Percentiles rank a stretch among this genome's conserved stretches.
These are phyloP conservation scores for Enteromius anoplus DNA, from an alignment of 2,797 vertebrate genomes.

Conservation along the genomic window DNA sequence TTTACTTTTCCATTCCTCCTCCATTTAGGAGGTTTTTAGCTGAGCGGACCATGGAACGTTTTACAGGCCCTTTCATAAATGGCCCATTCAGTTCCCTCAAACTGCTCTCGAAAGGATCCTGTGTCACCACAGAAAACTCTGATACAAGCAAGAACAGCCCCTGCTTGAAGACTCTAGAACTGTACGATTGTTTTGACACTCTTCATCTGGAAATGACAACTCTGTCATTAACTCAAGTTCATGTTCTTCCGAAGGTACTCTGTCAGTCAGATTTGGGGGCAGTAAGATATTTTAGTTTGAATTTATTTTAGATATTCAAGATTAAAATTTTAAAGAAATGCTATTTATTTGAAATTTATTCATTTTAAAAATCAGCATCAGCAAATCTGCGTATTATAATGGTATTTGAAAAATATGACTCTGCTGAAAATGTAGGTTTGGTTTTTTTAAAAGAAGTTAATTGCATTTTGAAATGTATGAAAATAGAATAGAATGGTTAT, in stretches of 20 bases:
- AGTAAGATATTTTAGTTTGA: not conserved
- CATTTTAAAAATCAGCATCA: not conserved
- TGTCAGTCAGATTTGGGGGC: not conserved
- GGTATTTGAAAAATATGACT: not conserved
- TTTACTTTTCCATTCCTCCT: slow-evolving; percentile 75
- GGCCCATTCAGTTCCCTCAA: slow-evolving; percentile 75
- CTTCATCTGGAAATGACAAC: not conserved
- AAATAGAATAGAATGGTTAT: not conserved
- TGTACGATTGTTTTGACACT: not conserved
- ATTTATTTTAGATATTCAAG: not conserved
- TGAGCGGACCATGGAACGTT: slow-evolving; percentile 77
- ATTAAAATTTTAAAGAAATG: not conserved
- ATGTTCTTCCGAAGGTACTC: not conserved
- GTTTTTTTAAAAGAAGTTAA: not conserved
- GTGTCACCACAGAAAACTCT: slow-evolving; percentile 74
- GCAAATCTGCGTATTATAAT: not conserved
- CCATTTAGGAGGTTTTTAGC: slow-evolving; percentile 69
- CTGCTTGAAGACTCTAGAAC: slow-evolving; percentile 8
- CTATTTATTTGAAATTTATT: not conserved
- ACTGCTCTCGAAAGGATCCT: slow-evolving; percentile 75
- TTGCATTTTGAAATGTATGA: not conserved
- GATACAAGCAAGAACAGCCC: slow-evolving; percentile 68
- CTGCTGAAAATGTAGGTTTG: not conserved
- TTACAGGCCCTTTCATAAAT: slow-evolving; percentile 81
- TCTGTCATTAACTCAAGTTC: not conserved